phyloP scores from a whole-genome alignment of 2,888 invertebrate species.

The Lithophane ornitopus region DNA sequence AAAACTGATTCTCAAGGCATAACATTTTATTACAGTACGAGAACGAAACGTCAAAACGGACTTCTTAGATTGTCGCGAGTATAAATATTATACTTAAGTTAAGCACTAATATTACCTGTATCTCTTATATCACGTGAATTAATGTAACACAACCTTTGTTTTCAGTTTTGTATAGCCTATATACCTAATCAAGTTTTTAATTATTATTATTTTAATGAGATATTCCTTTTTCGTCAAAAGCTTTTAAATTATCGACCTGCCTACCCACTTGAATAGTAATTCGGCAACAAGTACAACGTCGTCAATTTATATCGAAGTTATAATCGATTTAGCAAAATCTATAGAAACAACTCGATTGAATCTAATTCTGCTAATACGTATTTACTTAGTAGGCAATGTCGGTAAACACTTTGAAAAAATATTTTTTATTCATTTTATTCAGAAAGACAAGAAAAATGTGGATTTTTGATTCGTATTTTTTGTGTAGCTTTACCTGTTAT shows the following conservation, averaged over 20 bases:
- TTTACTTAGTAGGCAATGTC: conserved; percentile 12
- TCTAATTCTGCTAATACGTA: conserved; percentile 26
- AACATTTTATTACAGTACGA: too few relatives aligned
- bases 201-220: not conserved
- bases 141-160: not conserved
- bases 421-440: not conserved
- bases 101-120: not conserved
- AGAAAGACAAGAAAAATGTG: not conserved
- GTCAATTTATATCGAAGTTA: conserved; percentile 25
- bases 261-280: conserved; percentile 18
- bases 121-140: not conserved
- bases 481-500: too few relatives aligned
- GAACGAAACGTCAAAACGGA: too few relatives aligned
- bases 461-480: not conserved
- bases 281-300: conserved; percentile 10
- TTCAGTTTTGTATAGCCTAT: not conserved
- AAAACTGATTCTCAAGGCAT: too few relatives aligned
- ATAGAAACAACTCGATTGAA: conserved; percentile 24
- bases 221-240: not conserved
- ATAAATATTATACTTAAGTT: too few relatives aligned
- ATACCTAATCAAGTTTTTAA: not conserved
- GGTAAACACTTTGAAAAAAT: conserved; percentile 22
- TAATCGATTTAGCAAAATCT: conserved; percentile 40
- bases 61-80: too few relatives aligned
- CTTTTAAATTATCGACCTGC: not conserved